These are phyloP conservation scores for Xestia sexstrigata DNA, from an alignment of 2,888 invertebrate species.

Conservation along the genomic window DNA sequence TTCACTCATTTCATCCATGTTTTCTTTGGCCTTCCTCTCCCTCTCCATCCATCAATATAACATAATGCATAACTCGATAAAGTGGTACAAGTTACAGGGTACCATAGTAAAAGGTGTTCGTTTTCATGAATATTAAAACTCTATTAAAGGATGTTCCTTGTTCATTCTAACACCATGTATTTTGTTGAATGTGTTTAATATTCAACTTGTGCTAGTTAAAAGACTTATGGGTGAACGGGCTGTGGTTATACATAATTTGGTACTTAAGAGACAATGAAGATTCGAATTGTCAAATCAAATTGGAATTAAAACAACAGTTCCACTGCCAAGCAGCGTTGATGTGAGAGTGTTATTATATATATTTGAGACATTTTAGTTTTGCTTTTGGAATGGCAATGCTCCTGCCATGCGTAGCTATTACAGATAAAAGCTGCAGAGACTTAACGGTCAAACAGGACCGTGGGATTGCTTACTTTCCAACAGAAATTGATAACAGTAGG, in stretches of 20 bases:
- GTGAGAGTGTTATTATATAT: not conserved
- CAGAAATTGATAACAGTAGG: not conserved
- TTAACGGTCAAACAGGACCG: not conserved
- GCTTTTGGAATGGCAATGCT: not conserved
- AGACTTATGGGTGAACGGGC: not conserved
- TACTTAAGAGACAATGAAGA: not conserved
- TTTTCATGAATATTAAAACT: not conserved
- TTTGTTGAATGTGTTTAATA: conserved; percentile 29
- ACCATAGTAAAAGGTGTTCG: not conserved
- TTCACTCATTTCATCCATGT: not conserved
- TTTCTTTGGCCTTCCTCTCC: not conserved
- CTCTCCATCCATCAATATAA: not conserved
- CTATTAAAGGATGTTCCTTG: not conserved
- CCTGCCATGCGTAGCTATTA: not conserved
- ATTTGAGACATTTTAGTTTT: not conserved
- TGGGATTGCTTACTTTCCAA: not conserved
- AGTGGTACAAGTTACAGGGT: not conserved
- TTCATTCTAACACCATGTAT: conserved; percentile 6
- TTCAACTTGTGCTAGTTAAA: conserved; percentile 39
- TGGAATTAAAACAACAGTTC: not conserved
- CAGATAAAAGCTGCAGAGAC: not conserved
- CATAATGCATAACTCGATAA: not conserved
- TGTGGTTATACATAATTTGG: conserved; percentile 2
- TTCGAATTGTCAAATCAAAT: not conserved
- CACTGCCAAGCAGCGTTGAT: not conserved